Evolutionary conservation across 2,113 vertebrate species (phyloP).

Genomic region (Lontra canadensis): DNA sequence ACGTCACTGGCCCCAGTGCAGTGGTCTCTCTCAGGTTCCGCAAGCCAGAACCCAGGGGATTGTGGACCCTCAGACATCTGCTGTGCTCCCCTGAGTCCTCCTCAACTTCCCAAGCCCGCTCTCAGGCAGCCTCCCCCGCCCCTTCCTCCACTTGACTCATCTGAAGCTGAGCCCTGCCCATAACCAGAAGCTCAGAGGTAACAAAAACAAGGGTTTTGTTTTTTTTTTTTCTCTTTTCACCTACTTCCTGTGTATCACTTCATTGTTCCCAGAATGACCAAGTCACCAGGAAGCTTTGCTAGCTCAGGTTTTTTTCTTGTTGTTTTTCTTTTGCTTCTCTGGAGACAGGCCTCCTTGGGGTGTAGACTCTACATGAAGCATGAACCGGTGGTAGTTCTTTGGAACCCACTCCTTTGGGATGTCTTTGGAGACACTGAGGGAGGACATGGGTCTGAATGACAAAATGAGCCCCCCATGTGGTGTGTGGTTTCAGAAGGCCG

Average conservation of each 20-base stretch:
- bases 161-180: neutral
- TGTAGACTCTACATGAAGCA: neutral
- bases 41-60: neutral
- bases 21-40: neutral
- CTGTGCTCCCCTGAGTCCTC: neutral
- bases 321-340: neutral
- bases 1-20: neutral
- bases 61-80: neutral
- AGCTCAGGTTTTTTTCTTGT: neutral
- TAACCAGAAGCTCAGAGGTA: neutral
- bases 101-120: neutral
- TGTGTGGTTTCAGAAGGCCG: neutral
- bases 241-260: neutral
- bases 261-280: conserved; percentile 12
- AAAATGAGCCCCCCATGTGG: neutral
- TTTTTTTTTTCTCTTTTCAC: neutral
- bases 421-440: neutral
- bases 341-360: neutral
- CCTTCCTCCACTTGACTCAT: neutral
- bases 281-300: neutral
- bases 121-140: neutral
- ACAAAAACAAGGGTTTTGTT: neutral
- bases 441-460: neutral
- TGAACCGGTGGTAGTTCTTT: neutral
- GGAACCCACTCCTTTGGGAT: neutral